phyloP scores from a whole-genome alignment of 1,140 invertebrate genomes.

The Conus betulinus region DNA sequence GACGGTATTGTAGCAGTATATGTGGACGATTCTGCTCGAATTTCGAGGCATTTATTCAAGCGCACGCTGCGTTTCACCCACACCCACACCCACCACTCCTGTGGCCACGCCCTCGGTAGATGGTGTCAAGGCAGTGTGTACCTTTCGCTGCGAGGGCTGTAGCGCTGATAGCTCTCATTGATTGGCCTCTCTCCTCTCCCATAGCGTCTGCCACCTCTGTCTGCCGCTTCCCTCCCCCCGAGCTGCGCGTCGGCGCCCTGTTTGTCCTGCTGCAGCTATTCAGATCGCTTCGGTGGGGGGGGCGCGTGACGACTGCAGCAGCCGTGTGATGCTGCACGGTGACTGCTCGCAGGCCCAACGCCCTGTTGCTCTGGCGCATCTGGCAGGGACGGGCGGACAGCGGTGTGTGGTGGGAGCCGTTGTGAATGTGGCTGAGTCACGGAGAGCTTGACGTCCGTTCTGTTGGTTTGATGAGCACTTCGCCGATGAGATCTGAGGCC shows the following conservation, averaged over 20 bases:
- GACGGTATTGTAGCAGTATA: neutral
- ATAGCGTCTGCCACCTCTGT: neutral
- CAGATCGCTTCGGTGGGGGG: neutral
- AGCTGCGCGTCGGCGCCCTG: neutral
- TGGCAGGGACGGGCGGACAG: no score
- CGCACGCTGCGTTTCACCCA: neutral
- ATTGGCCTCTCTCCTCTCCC: neutral
- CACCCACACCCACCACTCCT: neutral
- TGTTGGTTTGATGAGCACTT: neutral
- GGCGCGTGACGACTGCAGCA: neutral
- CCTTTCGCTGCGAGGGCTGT: neutral
- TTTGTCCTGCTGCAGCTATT: neutral
- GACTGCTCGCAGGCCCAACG: neutral
- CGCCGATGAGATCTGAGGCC: neutral
- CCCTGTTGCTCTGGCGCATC: neutral
- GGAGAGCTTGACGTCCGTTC: neutral
- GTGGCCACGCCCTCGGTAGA: neutral
- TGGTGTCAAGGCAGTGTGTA: neutral
- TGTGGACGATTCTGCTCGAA: neutral
- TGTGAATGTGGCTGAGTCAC: neutral
- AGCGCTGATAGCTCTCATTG: conserved; percentile 15
- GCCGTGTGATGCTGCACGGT: neutral
- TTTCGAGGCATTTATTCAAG: neutral
- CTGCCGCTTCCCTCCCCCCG: neutral
- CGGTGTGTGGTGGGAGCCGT: neutral